phyloP scores from a whole-genome alignment of 2,888 invertebrate species.

The Nyleta sp. region DNA sequence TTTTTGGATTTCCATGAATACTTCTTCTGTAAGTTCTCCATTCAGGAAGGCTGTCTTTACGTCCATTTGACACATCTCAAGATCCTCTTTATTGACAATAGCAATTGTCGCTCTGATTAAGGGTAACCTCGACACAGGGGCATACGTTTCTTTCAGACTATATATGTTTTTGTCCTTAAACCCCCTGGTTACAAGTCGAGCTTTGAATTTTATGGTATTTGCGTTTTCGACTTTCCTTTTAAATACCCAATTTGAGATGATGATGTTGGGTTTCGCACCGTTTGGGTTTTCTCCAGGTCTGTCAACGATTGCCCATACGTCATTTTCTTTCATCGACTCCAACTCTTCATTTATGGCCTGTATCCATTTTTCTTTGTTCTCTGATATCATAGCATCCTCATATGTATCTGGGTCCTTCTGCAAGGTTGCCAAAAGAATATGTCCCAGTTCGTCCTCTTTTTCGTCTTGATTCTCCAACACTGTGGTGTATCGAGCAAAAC shows the following conservation, averaged over 20 bases:
- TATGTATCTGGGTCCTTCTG: constrained; percentile 48
- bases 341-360: constrained; percentile 58
- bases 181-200: constrained; percentile 19
- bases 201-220: too few relatives aligned
- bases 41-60: constrained; percentile 65
- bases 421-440: constrained; percentile 39
- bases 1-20: too few relatives aligned
- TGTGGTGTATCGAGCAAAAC: constrained; percentile 45
- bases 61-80: constrained; percentile 59
- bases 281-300: too few relatives aligned
- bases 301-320: too few relatives aligned
- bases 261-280: too few relatives aligned
- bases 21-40: constrained; percentile 47
- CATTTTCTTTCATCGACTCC: constrained; percentile 55
- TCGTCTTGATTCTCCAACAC: constrained; percentile 30
- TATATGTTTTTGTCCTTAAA: constrained; percentile 46
- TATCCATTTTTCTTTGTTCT: constrained; percentile 44
- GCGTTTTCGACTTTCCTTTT: too few relatives aligned
- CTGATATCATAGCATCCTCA: constrained; percentile 54
- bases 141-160: constrained; percentile 62
- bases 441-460: constrained; percentile 28
- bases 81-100: constrained; percentile 6
- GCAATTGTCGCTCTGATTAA: constrained; percentile 24
- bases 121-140: constrained; percentile 61
- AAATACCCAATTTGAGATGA: too few relatives aligned